Evolutionary conservation across 1,140 invertebrate species (phyloP), one percentile per base, ranked within the genome.

Genomic region (Drosophila ambigua): DNA sequence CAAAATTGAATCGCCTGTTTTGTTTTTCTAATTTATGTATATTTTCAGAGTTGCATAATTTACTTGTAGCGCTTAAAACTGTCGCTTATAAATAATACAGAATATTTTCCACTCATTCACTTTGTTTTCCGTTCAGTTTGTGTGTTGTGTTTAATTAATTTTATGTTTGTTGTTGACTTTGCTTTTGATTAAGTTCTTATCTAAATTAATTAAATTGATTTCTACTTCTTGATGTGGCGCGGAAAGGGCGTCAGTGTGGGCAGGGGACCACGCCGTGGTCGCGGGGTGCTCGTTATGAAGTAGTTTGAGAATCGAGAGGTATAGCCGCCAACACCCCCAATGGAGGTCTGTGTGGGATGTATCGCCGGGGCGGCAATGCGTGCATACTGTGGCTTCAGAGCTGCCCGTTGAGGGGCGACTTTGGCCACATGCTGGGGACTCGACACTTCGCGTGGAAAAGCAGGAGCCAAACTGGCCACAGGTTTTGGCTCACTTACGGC

Each of bases 231-330:
- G n/a, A 78, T 28, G 41, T 66, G 43, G 11, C 26, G 61, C 11
- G 88, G 88, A 57, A 90, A 90, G 31, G 88, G 88, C 2, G 88
- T 90, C 65, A 90, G 72, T 2, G 88, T 90, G 35, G 88, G 88
- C 64, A 90, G 50, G 2, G 83, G 76, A 45, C 88, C 88, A 4
- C 82, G 79, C 2, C 59, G 69, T 26, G 88, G 88, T 5, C 77
- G 79, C 9, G 57, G 53, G 8, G 88, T 89, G n/a, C 68, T 84
- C 3, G 69, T 72, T 45, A 84, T 75, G 43, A 87, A 87, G 46
- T 87, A 79, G 46, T 74, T 66, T 24, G 79, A 63, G 63, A 80
- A 78, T 28, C 75, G 76, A 39, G 78, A 54, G 26, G 62, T 60
- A 44, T 55, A 58, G 28, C 51, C 20, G 20, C 6, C 43, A 11